phyloP scores from a whole-genome alignment of 2,113 vertebrate genomes.

The Gnathonemus longibarbis region DNA sequence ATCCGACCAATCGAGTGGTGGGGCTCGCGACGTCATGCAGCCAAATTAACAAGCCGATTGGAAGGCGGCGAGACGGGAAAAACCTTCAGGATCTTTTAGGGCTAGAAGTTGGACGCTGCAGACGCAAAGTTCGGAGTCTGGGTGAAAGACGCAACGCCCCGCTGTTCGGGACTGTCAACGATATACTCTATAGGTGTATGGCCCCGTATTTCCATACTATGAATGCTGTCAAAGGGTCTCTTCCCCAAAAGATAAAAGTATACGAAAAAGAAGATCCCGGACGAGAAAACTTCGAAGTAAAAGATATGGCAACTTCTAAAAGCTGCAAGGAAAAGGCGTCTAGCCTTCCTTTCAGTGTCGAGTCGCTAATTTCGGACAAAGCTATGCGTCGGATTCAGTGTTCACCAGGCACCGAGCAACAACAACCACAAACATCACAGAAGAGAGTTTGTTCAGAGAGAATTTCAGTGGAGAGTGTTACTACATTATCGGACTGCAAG shows the following conservation, averaged over 20 bases:
- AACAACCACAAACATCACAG: constrained; percentile 42
- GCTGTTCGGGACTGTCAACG: constrained; percentile 22
- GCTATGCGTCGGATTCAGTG: constrained; percentile 36
- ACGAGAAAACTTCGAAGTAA: constrained; percentile 40
- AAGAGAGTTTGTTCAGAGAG: constrained; percentile 36
- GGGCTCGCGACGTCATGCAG: constrained; percentile 43
- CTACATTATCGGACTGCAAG: constrained; percentile 32
- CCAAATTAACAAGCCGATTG: constrained; percentile 44
- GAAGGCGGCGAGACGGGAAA: constrained; percentile 51
- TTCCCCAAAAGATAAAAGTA: constrained; percentile 42
- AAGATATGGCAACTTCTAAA: constrained; percentile 43
- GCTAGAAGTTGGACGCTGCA: constrained; percentile 25
- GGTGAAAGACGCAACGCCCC: constrained; percentile 21
- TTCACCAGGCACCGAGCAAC: constrained; percentile 30
- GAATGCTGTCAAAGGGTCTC: constrained; percentile 64
- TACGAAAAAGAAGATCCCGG: constrained; percentile 39
- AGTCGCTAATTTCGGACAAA: constrained; percentile 64
- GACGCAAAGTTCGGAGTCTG: neutral
- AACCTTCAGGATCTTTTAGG: constrained; percentile 44
- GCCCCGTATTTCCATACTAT: constrained; percentile 65
- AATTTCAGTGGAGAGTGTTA: constrained; percentile 27
- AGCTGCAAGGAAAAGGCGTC: constrained; percentile 48
- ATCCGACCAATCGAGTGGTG: constrained; percentile 49
- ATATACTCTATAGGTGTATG: constrained; percentile 54
- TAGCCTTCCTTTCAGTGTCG: constrained; percentile 68